Evolutionary conservation across 1,140 invertebrate species (phyloP), one percentile per base, ranked within the genome.

Genomic region (honey bee (Apis mellifera)): DNA sequence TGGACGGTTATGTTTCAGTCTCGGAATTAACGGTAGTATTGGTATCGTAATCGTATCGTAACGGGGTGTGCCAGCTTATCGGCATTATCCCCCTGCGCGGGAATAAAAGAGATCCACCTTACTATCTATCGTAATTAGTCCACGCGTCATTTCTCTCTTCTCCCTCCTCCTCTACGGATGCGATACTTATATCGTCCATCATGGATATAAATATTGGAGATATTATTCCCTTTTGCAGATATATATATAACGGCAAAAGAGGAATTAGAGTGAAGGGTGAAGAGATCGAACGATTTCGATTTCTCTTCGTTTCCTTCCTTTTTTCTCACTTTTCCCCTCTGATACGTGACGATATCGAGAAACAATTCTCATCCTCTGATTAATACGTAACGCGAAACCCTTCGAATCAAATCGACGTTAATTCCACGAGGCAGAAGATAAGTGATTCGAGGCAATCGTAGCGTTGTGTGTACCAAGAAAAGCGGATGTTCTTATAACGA

Each of bases 1-100:
- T 81, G 72, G 54, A 57, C 54, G 54, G 57, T 26, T 26, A 26
- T 0, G 48, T 65, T 74, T 32, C 32, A 26, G 32, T 48, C 59
- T 42, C 32, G 1, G 32, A 55, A 55, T 80, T 73, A 80, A 59
- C 48, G 68, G 32, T 9, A 42, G 32, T 7, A 7, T 42, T 7
- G 54, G n/a, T n/a, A n/a, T 55, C 26, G 54, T 68, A 68, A 79
- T 26, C 26, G 19, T 60, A 64, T 70, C 66, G 57, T 21, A 52
- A 79, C 21, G 17, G 1, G 57, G 21, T 62, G 62, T 8, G 23
- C 32, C 32, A 42, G 55, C 21, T 23, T 52, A 65, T 66, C 71
- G 32, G 4, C 15, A 54, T 19, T n/a, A n/a, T n/a, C n/a, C 54
- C 73, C 23, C 19, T 52, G 0, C 12, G 19, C 19, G 11, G 9